These are phyloP conservation scores for Leptura quadrifasciata DNA, from an alignment of 2,888 invertebrate genomes.

Conservation along the genomic window DNA sequence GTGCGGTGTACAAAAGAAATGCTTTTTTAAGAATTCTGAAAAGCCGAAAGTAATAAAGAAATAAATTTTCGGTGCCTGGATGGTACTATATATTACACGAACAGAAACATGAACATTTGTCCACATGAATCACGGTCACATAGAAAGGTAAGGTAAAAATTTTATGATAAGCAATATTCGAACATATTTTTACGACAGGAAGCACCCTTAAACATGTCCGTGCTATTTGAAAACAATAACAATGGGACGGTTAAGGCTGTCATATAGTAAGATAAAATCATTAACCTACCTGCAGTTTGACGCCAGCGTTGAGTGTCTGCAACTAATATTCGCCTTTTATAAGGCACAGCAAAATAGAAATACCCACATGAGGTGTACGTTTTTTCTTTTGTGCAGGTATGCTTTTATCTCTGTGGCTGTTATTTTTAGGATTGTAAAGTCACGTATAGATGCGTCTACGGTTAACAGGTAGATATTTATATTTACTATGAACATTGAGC, in stretches of 20 bases:
- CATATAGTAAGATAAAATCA: conserved; percentile 55
- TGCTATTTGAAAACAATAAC: conserved; percentile 56
- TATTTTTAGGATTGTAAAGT: conserved; percentile 22
- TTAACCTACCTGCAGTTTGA: conserved; percentile 53
- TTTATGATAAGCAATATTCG: conserved; percentile 51
- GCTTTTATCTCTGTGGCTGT: neutral
- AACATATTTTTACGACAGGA: conserved; percentile 56
- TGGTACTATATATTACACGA: too few species aligned
- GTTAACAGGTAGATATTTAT: neutral
- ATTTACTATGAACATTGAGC: neutral
- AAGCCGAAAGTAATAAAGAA: too few species aligned
- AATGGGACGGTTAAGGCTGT: conserved; percentile 50
- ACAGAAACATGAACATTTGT: neutral
- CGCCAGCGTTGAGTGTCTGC: conserved; percentile 49
- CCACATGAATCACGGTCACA: conserved; percentile 12
- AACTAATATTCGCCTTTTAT: conserved; percentile 26
- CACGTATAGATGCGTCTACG: conserved; percentile 9
- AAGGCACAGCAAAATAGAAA: conserved; percentile 5
- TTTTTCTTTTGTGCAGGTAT: conserved; percentile 17
- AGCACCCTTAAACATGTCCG: conserved; percentile 46
- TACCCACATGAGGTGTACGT: conserved; percentile 24
- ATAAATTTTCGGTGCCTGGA: too few species aligned
- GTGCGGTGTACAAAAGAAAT: too few species aligned
- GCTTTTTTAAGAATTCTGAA: too few species aligned
- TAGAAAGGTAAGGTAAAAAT: conserved; percentile 38